These are phyloP conservation scores for Spilosoma lubricipeda DNA, from an alignment of 2,888 invertebrate genomes.

Conservation along the genomic window DNA sequence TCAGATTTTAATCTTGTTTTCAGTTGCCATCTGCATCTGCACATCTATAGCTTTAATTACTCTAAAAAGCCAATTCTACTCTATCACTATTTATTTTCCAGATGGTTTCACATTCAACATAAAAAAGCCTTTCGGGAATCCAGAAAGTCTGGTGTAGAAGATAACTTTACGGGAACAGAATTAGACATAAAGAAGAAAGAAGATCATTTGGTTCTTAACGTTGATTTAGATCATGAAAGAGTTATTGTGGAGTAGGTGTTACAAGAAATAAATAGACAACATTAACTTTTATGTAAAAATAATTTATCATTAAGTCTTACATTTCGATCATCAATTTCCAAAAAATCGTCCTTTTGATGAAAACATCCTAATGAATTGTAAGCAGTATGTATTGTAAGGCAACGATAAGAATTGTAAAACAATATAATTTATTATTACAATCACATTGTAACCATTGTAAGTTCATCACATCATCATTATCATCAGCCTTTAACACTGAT, in stretches of 20 bases:
- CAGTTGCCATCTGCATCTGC: no score
- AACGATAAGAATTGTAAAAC: not conserved
- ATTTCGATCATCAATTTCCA: not conserved
- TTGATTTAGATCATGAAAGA: conserved; percentile 46
- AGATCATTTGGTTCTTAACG: conserved; percentile 38
- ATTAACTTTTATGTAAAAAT: not conserved
- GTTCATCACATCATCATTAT: no score
- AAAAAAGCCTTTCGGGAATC: conserved; percentile 42
- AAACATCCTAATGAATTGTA: not conserved
- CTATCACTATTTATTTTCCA: conserved; percentile 49
- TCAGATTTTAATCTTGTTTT: no score
- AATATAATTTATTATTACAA: not conserved
- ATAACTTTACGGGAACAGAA: conserved; percentile 21
- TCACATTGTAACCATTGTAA: no score
- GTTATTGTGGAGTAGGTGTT: conserved; percentile 32
- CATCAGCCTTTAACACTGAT: no score
- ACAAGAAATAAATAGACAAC: not conserved
- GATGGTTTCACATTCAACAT: conserved; percentile 71
- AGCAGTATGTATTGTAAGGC: not conserved
- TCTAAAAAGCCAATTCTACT: not conserved
- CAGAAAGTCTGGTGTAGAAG: conserved; percentile 20
- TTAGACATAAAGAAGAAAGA: conserved; percentile 28
- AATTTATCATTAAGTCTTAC: no score
- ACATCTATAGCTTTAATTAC: no score
- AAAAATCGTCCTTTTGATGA: not conserved